Evolutionary conservation across 2,113 vertebrate genomes (phyloP).

Genomic region (Nothocercus nigrocapillus): DNA sequence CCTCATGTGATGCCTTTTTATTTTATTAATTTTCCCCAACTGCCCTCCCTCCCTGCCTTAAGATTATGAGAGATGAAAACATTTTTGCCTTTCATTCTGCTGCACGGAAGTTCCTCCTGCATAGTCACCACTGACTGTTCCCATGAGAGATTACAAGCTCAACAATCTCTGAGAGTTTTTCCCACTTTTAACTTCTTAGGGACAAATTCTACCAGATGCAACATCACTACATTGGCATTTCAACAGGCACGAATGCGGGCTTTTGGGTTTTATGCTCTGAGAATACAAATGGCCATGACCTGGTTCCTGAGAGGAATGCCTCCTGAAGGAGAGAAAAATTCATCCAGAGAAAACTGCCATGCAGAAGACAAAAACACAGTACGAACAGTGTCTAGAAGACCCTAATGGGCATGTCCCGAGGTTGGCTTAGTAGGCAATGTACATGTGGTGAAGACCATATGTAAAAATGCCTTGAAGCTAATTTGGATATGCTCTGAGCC

Average conservation of each 20-base stretch:
- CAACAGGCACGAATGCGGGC: background rate
- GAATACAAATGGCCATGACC: background rate
- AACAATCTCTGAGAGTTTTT: background rate
- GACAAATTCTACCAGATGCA: background rate
- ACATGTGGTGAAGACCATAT: background rate
- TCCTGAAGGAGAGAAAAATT: background rate
- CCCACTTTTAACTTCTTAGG: background rate
- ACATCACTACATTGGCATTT: background rate
- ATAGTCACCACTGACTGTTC: background rate
- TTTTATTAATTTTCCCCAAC: background rate
- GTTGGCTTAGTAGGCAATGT: background rate
- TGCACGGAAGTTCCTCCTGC: background rate
- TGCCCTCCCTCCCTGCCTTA: background rate
- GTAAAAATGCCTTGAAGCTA: background rate
- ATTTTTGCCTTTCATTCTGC: slow-evolving; percentile 11
- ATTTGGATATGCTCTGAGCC: background rate
- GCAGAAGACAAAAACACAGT: background rate
- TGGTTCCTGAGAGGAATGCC: background rate
- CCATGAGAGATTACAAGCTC: background rate
- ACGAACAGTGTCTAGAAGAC: background rate
- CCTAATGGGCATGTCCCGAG: background rate
- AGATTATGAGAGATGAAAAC: background rate
- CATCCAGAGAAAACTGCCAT: background rate
- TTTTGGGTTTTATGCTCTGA: background rate
- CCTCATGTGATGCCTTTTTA: background rate